Base-by-base conservation (phyloP, 2,113 vertebrate genomes). In the Parus major region DNA sequence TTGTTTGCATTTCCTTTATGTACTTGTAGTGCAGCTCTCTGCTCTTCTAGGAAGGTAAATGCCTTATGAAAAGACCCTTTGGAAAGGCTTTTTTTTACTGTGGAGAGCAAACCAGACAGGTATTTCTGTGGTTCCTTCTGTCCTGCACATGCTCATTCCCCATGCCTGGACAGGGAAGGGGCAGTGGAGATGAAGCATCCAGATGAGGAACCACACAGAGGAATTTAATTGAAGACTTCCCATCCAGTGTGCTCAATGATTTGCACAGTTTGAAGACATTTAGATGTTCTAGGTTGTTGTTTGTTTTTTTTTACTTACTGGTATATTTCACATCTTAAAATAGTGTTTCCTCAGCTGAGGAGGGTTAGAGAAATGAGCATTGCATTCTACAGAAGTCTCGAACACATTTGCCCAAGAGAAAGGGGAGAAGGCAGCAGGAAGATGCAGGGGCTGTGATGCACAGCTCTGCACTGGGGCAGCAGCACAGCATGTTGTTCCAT, bases 1-100 rank as follows among this genome's bases (percentile, higher is more conserved):
- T 70, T 42, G 11, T 22, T 17, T 49, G 49, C 22, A 46, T 17
- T 15, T 50, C 9, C 11, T 53, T 90, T 66, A 31, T 0, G 0
- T 35, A 28, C 12, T 44, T 39, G 3, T 8, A 27, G 15, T 6
- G 21, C 10, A 15, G 23, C 44, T 65, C 25, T 49, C 8, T 64
- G 20, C 17, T 88, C 69, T 76, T 24, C 46, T 49, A 10, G 22
- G 28, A 59, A 14, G 6, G 7, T 5, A 1, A 75, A 19, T 36
- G 6, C 21, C 39, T 73, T 35, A 23, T 4, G 11, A 27, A 50
- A 89, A 92, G 21, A 17, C 39, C 56, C 14, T 80, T 71, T 50
- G 44, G 20, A 83, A 73, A 86, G 29, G 7, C 3, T 36, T 81
- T 71, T 64, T 35, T 46, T 41, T 80, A 5, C 42, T 50, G 21